These are phyloP conservation scores for Rhinoptilus africanus DNA, from an alignment of 2,113 vertebrate species.

Conservation along the genomic window DNA sequence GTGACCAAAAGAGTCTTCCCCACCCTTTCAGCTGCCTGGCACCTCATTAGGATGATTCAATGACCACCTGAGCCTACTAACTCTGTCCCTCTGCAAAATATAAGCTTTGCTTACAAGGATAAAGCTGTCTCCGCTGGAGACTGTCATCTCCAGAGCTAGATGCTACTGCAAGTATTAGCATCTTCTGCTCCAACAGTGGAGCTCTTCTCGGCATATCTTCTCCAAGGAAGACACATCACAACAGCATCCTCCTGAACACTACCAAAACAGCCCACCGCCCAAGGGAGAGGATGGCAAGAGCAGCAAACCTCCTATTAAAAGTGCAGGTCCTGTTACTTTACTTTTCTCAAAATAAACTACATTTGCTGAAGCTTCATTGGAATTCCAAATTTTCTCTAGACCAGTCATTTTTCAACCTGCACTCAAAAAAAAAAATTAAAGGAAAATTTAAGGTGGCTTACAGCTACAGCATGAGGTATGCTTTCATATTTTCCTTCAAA, in stretches of 20 bases:
- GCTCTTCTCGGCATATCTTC: background rate
- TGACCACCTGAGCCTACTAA: fast-evolving
- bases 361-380: background rate
- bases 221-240: background rate
- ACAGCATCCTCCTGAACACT: fast-evolving
- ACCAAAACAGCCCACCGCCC: background rate
- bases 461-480: background rate
- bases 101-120: background rate
- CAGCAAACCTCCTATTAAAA: background rate
- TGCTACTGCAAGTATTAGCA: background rate
- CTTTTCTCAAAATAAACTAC: background rate
- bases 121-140: background rate
- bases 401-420: background rate
- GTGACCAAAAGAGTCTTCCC: background rate
- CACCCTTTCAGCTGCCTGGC: background rate
- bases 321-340: fast-evolving
- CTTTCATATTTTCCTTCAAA: background rate
- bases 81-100: background rate
- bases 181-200: background rate
- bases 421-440: background rate
- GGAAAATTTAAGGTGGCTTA: background rate
- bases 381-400: background rate
- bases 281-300: background rate
- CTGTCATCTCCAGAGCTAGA: fast-evolving
- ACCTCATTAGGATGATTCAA: background rate